Evolutionary conservation across 2,888 invertebrate genomes (phyloP).

Genomic region (Eudemis profundana): DNA sequence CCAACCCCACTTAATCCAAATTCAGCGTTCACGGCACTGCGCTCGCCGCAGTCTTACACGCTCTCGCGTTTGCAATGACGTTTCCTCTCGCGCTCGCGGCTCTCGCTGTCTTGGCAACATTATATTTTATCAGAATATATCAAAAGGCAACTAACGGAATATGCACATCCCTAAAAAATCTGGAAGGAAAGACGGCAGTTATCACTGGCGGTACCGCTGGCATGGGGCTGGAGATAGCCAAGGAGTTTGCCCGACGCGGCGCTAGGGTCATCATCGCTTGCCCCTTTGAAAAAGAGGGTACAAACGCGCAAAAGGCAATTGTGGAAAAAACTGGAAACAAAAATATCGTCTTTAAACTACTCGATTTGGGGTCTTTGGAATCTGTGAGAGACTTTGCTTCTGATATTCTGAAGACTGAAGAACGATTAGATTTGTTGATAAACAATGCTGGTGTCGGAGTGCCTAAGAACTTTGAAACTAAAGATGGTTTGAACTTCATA

Average conservation of each 20-base stretch:
- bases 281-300: slow-evolving; percentile 72
- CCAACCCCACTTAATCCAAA: not conserved
- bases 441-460: slow-evolving; percentile 94
- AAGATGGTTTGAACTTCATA: slow-evolving; percentile 93
- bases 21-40: not conserved
- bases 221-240: slow-evolving; percentile 74
- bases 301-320: slow-evolving; percentile 84
- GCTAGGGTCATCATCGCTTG: slow-evolving; percentile 76
- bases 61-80: slow-evolving; percentile 12
- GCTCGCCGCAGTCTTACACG: not conserved
- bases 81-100: not conserved
- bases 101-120: not conserved
- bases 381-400: slow-evolving; percentile 93
- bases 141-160: slow-evolving; percentile 75
- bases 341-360: slow-evolving; percentile 88
- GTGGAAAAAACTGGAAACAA: slow-evolving; percentile 87
- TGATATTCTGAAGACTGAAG: slow-evolving; percentile 89
- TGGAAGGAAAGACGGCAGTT: slow-evolving; percentile 70
- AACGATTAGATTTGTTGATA: slow-evolving; percentile 91
- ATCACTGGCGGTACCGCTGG: slow-evolving; percentile 77
- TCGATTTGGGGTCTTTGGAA: slow-evolving; percentile 90
- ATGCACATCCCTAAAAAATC: slow-evolving; percentile 72
- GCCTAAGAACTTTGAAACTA: slow-evolving; percentile 85
- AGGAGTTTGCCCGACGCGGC: slow-evolving; percentile 72
- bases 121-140: slow-evolving; percentile 58